Evolutionary conservation across 2,113 vertebrate species (phyloP).

Genomic region (Mellivora capensis): DNA sequence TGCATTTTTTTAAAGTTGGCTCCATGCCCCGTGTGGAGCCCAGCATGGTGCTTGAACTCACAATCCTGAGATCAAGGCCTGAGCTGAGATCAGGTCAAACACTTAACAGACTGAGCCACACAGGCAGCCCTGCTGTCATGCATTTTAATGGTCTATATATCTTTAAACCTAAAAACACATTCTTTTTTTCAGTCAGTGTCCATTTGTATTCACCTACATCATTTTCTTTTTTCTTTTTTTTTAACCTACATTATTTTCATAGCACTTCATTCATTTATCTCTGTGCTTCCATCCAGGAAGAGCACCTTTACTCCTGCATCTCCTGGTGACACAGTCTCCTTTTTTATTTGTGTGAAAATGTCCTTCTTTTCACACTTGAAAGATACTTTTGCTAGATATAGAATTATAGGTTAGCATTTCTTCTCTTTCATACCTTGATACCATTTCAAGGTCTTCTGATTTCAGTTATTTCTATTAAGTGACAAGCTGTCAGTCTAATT

Average conservation of each 20-base stretch:
- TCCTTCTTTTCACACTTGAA: background rate
- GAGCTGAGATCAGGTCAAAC: background rate
- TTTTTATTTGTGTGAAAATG: background rate
- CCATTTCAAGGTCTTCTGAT: background rate
- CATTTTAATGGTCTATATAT: background rate
- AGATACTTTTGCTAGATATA: background rate
- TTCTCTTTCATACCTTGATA: background rate
- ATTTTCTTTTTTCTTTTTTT: background rate
- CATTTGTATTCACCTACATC: background rate
- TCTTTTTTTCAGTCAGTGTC: background rate
- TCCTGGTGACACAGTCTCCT: background rate
- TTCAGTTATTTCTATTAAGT: constrained; percentile 1
- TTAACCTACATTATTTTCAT: background rate
- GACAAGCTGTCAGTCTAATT: background rate
- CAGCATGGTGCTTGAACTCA: background rate
- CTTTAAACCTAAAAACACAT: constrained; percentile 12
- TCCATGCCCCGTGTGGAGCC: background rate
- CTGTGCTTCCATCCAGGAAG: background rate
- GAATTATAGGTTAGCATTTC: background rate
- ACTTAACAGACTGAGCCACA: background rate
- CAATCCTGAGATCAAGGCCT: background rate
- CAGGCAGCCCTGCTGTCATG: background rate
- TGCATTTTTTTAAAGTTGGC: background rate
- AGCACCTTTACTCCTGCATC: background rate
- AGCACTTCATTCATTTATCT: background rate